Evolutionary conservation across 2,888 invertebrate species (phyloP).

Genomic region (Cetonia aurata): DNA sequence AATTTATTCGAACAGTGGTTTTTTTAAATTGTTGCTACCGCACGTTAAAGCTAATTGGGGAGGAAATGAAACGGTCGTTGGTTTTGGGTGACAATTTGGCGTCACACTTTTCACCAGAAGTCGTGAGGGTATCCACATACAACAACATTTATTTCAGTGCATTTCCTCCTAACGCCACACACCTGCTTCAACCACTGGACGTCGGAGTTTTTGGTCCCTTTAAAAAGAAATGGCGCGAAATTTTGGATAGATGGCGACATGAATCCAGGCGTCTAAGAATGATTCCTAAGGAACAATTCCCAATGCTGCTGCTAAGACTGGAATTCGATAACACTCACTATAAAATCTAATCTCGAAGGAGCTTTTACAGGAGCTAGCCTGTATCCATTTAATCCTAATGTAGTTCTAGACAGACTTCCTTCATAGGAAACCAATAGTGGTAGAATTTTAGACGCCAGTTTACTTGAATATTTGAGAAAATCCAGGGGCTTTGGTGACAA

Average conservation of each 20-base stretch:
- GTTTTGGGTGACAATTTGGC: slow-evolving; percentile 57
- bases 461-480: slow-evolving; percentile 21
- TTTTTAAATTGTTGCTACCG: slow-evolving; percentile 44
- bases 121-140: slow-evolving; percentile 44
- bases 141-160: slow-evolving; percentile 44
- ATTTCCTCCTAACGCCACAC: slow-evolving; percentile 43
- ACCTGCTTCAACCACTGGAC: slow-evolving; percentile 38
- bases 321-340: slow-evolving; percentile 26
- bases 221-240: too few species aligned
- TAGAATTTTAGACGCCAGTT: slow-evolving; percentile 20
- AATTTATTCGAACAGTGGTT: slow-evolving; percentile 45
- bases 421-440: background rate
- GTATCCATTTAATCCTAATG: slow-evolving; percentile 40
- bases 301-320: slow-evolving; percentile 40
- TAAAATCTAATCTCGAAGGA: slow-evolving; percentile 27
- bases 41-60: slow-evolving; percentile 19
- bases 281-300: slow-evolving; percentile 47
- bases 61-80: slow-evolving; percentile 42
- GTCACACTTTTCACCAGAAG: slow-evolving; percentile 45
- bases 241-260: slow-evolving; percentile 44
- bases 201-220: slow-evolving; percentile 23
- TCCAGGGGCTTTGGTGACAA: slow-evolving; percentile 2
- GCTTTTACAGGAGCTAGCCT: slow-evolving; percentile 42
- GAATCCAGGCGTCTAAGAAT: slow-evolving; percentile 35
- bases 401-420: slow-evolving; percentile 23